A percentile compares a stretch with the other conserved stretches of the same genome.
phyloP scores from a whole-genome alignment of 2,888 invertebrate genomes.

The Acanthopleura granulata region DNA sequence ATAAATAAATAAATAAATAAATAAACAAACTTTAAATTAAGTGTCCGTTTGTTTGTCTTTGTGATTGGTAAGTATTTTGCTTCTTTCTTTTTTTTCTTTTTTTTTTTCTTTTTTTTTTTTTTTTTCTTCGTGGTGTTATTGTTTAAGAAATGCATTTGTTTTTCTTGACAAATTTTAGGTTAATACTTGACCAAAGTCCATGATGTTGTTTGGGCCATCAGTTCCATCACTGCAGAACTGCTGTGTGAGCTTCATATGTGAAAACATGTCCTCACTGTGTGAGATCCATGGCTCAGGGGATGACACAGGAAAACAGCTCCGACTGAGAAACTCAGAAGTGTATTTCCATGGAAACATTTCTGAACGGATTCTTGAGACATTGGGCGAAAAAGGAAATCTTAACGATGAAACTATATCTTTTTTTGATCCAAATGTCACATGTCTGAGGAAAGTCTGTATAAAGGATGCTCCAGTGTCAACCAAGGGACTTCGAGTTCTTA shows the following conservation, averaged over 20 bases:
- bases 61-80: no score
- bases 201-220: conserved; percentile 78
- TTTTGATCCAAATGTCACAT: conserved; percentile 76
- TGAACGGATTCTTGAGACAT: conserved; percentile 69
- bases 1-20: no score
- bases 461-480: conserved; percentile 75
- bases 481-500: conserved; percentile 75
- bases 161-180: no score
- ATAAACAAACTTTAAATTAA: no score
- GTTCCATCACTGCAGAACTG: conserved; percentile 75
- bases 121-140: no score
- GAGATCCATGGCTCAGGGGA: conserved; percentile 41
- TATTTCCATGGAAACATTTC: conserved; percentile 63
- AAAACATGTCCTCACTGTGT: conserved; percentile 75
- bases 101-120: no score
- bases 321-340: conserved; percentile 58
- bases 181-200: conserved; percentile 22
- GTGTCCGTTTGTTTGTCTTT: no score
- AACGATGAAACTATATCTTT: conserved; percentile 76
- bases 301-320: conserved; percentile 31
- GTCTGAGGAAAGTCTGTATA: conserved; percentile 75
- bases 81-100: no score
- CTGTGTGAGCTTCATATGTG: conserved; percentile 78
- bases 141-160: no score
- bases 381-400: conserved; percentile 75